These are phyloP conservation scores for Eristalis intricaria DNA, from an alignment of 2,888 invertebrate genomes.

Conservation along the genomic window DNA sequence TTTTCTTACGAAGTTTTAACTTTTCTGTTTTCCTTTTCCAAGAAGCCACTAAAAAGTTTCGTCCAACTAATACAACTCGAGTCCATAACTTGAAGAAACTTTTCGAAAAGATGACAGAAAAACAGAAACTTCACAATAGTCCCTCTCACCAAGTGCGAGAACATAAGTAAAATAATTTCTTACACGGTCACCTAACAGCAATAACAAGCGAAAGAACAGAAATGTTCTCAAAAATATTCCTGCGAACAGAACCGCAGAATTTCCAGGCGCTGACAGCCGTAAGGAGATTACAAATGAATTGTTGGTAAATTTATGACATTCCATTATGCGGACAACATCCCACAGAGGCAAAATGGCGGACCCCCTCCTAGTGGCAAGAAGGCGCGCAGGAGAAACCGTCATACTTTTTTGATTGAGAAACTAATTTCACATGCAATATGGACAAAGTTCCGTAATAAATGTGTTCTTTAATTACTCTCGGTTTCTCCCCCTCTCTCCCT, in stretches of 20 bases:
- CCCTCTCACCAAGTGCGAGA: too few species aligned
- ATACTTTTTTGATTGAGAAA: constrained; percentile 35
- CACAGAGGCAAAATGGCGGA: not conserved
- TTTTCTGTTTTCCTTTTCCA: not conserved
- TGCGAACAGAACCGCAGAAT: constrained; percentile 28
- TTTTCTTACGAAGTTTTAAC: not conserved
- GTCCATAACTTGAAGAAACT: not conserved
- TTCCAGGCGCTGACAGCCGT: constrained; percentile 47
- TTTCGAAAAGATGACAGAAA: too few species aligned
- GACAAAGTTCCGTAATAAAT: constrained; percentile 64
- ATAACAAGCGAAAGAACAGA: not conserved
- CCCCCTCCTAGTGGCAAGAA: not conserved
- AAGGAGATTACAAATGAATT: constrained; percentile 58
- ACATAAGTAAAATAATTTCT: too few species aligned
- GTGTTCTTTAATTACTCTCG: constrained; percentile 57
- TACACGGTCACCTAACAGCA: not conserved
- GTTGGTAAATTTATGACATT: constrained; percentile 61
- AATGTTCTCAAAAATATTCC: not conserved
- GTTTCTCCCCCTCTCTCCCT: not conserved
- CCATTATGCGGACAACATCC: constrained; percentile 6
- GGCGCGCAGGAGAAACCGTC: not conserved
- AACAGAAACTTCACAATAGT: too few species aligned
- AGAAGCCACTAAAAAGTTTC: not conserved
- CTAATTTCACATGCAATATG: constrained; percentile 55
- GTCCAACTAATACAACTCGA: not conserved